Evolutionary conservation across 2,113 vertebrate genomes (phyloP), one percentile per base, ranked within the genome.

Genomic region (Cyrtonyx montezumae): DNA sequence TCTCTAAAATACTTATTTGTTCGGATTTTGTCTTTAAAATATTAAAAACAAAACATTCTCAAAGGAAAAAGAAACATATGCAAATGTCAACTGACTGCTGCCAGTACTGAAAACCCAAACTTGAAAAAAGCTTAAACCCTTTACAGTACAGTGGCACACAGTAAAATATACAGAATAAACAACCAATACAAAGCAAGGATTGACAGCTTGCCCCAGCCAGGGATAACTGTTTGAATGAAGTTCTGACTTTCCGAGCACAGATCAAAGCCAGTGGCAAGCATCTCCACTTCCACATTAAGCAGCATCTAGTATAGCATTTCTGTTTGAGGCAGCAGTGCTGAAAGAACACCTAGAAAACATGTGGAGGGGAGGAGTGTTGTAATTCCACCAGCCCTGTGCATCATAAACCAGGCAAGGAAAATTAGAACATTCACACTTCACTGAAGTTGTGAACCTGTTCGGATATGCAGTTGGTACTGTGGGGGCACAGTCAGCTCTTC

Each of bases 281-380:
- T 20, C 36, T 21, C 42, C 6, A 9, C 20, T 70, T 68, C 9
- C 58, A 78, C 37, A 23, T 46, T 6, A 21, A 67, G 12, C 30
- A 4, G 0, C 18, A 25, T 2, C 55, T 1, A 17, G 55, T 2
- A 2, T 2, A 16, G 17, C 4, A 5, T 6, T 20, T 16, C 22
- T 6, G 40, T 34, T 48, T 36, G 49, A 51, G 36, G 83, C 62
- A 83, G 71, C 42, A 14, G 53, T 7, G 9, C 9, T 46, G 49
- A 43, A 70, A 87, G 69, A 2, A 3, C 62, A 61, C 7, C 45
- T 8, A 36, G 28, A 58, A 53, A 32, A 16, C 8, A 3, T 13
- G n/a, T 22, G 43, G 11, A 11, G 11, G 28, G 17, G 18, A 43
- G 48, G 19, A 40, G 36, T 28, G 30, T 8, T 58, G 18, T 17